Conservation (phyloP, 2,113 vertebrate species). For the Chionodraco myersi region DNA sequence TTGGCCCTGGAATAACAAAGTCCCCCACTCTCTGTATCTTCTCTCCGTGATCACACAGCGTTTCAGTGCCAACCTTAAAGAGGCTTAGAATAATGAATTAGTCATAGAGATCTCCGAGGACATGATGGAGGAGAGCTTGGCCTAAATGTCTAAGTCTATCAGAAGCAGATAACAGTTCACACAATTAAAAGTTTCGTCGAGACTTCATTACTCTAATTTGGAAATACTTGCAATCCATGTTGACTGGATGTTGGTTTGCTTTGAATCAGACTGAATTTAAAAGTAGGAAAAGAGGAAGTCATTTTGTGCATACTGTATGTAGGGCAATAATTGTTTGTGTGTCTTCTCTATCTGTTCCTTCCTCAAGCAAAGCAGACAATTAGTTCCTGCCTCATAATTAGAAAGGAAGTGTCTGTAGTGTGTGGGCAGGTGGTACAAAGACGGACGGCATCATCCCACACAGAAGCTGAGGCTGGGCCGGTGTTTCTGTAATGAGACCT, state of each 20-base stretch:
- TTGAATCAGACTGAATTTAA: constrained; percentile 5
- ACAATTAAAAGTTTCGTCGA: constrained; percentile 64
- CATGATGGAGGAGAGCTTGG: constrained; percentile 52
- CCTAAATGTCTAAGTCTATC: constrained; percentile 65
- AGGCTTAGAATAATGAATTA: constrained; percentile 68
- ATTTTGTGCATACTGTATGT: not conserved
- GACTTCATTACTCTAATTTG: constrained; percentile 58
- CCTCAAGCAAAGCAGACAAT: constrained; percentile 1
- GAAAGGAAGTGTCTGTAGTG: not conserved
- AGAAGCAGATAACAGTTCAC: constrained; percentile 41
- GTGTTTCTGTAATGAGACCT: not conserved
- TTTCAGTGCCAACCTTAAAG: constrained; percentile 65
- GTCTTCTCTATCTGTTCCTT: not conserved
- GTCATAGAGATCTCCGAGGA: constrained; percentile 69
- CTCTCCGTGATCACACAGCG: constrained; percentile 52
- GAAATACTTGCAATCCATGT: constrained; percentile 42
- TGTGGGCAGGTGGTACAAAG: constrained; percentile 39
- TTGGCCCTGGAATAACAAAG: constrained; percentile 43
- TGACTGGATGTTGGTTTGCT: constrained; percentile 29
- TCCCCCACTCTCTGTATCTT: constrained; percentile 38
- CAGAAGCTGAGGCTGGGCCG: constrained; percentile 9
- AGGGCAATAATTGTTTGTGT: not conserved
- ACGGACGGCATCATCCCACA: not conserved
- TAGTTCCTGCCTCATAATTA: constrained; percentile 2
- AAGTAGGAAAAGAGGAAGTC: not conserved